Base-by-base conservation (phyloP, 1,140 invertebrate genomes). In the Drosophila pandora region DNA sequence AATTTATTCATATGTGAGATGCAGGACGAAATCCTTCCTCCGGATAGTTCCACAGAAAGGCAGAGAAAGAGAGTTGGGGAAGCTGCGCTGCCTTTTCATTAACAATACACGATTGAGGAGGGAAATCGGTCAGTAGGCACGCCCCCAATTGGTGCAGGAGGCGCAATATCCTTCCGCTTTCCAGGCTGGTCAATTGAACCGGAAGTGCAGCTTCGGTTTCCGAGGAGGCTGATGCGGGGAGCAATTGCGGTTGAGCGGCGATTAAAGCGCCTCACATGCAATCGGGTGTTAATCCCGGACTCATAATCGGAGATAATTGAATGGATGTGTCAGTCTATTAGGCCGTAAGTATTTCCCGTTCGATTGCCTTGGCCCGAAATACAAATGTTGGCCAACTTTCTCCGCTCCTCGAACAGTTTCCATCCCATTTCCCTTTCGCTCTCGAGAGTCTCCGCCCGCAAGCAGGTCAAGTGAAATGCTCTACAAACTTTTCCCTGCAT, bases 401-500 rank as follows among this genome's bases (percentile, higher is more conserved):
- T 60, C 34, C 9, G 54, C 22, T 17, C 32, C 17, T 61, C 43
- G 28, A 47, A 23, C 41, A 12, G 37, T 48, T 76, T 71, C 41
- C 64, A 52, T 57, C 0, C 54, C 67, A 67, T 76, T 80, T 76
- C 53, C 49, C 61, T 30, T 54, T 28, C n/a, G 60, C 60, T 47
- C 61, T 68, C 48, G 8, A 23, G 30, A n/a, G 32, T 47, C 64
- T 67, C 41, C 47, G 37, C 37, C 49, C 8, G 5, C 57, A 76
- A 81, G 58, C 72, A 73, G 78, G 78, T 81, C 78, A 81, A 80
- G 78, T 68, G 72, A 81, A 67, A 80, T 64, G 76, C 72, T 76
- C 61, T 56, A 68, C 37, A 81, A 81, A 71, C 68, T 80, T 80
- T 70, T 32, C 25, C 32, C 32, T 39, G 43, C 8, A 62, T 43